Base-by-base conservation (phyloP, 1,140 invertebrate genomes). In the Neoseiulus cucumeris region DNA sequence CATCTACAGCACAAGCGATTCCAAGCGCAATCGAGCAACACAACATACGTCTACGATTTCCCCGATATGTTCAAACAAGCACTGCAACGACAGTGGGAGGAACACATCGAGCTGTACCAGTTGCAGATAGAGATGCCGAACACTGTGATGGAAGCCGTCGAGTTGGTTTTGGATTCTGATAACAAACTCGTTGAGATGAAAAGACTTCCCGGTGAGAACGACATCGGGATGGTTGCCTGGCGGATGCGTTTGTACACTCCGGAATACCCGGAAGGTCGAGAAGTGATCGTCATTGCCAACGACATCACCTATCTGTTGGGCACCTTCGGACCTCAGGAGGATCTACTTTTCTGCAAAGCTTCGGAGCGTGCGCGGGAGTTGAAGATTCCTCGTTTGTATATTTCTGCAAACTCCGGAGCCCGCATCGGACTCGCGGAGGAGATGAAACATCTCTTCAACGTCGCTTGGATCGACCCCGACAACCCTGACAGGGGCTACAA, bases 151-250 rank as follows among this genome's bases (percentile, higher is more conserved):
- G 81, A 88, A 65, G 83, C 80, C 69, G 82, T 87, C 7, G 95
- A 97, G 73, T 75, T 97, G 44, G 89, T 96, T 0, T 74, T 96
- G 9, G 89, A 95, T 70, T 2, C 14, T 14, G 76, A 77, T 0
- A 79, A 80, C 64, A 69, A 75, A 42, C 75, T 97, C 1, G 79
- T 89, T 0, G 89, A 93, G 74, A 84, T 89, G 72, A 95, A 94
- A 72, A 80, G 93, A 64, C 79, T 95, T 6, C 91, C 91, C 0
- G 94, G 93, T 55, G 91, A 94, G 77, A 98, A 98, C 76, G 87
- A 91, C 74, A 86, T 89, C 69, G 95, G 93, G 22, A 98, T 99
- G 93, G 87, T 98, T 2, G 93, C 93, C 0, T 99, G 95, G 95
- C 84, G 84, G 69, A 80, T 98, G 73, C 89, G 83, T 0, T 75